Evolutionary conservation across 2,113 vertebrate genomes (phyloP).

Genomic region (Chaenocephalus aceratus): DNA sequence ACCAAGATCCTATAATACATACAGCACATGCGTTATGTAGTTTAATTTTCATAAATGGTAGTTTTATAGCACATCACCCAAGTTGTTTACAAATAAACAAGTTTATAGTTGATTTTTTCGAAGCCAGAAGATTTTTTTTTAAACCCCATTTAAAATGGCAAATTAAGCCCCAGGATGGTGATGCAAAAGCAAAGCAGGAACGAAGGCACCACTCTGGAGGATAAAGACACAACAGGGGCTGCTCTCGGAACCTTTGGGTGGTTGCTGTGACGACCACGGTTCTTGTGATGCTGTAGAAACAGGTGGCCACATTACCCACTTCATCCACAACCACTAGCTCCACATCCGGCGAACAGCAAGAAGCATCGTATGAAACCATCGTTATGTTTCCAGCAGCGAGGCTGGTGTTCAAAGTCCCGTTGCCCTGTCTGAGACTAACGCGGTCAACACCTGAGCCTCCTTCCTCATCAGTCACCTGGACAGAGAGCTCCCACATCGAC

Average conservation of each 20-base stretch:
- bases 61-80: not conserved
- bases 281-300: conserved; percentile 33
- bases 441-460: conserved; percentile 59
- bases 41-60: not conserved
- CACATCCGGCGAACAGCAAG: conserved; percentile 68
- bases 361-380: conserved; percentile 66
- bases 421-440: conserved; percentile 63
- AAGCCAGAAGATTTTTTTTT: not conserved
- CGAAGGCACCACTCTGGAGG: not conserved
- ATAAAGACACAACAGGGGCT: not conserved
- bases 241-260: not conserved
- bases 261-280: not conserved
- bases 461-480: conserved; percentile 60
- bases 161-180: conserved; percentile 6
- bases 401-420: conserved; percentile 67
- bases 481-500: conserved; percentile 51
- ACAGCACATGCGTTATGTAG: not conserved
- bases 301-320: conserved; percentile 73
- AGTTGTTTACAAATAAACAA: too few relatives aligned
- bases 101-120: not conserved
- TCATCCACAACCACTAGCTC: conserved; percentile 70
- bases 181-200: conserved; percentile 26
- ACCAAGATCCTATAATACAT: not conserved
- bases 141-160: not conserved
- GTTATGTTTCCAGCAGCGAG: conserved; percentile 13